phyloP scores from a whole-genome alignment of 2,888 invertebrate genomes.

The Nemotelus pantherinus region DNA sequence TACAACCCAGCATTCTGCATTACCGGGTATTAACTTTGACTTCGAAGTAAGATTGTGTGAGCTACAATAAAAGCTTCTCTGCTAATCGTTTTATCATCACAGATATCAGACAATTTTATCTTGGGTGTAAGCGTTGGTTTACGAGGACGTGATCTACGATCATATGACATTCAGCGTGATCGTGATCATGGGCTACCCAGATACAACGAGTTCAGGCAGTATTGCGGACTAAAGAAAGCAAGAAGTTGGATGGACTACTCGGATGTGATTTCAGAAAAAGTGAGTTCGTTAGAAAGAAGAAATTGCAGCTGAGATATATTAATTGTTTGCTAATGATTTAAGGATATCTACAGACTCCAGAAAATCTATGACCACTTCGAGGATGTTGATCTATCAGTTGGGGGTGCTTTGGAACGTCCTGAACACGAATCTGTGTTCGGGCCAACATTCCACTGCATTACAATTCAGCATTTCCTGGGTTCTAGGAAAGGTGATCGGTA shows the following conservation, averaged over 20 bases:
- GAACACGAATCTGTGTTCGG: slow-evolving; percentile 82
- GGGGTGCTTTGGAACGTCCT: slow-evolving; percentile 80
- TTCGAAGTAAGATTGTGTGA: slow-evolving; percentile 56
- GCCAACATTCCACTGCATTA: slow-evolving; percentile 87
- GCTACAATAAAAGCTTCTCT: not conserved
- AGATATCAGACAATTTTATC: slow-evolving; percentile 11
- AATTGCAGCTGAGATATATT: not conserved
- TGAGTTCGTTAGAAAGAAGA: not conserved
- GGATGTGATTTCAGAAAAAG: slow-evolving; percentile 21
- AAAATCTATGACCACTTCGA: slow-evolving; percentile 75
- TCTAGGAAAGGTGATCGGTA: slow-evolving; percentile 87
- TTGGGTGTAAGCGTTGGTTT: not conserved
- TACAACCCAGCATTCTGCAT: slow-evolving; percentile 78
- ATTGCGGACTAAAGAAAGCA: slow-evolving; percentile 2
- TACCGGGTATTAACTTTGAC: slow-evolving; percentile 81
- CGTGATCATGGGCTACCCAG: slow-evolving; percentile 27
- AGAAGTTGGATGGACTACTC: slow-evolving; percentile 1
- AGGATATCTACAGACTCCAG: slow-evolving; percentile 71
- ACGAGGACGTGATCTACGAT: slow-evolving; percentile 15
- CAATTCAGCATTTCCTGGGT: slow-evolving; percentile 87
- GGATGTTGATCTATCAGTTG: slow-evolving; percentile 89
- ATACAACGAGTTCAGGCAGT: slow-evolving; percentile 22
- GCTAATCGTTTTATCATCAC: not conserved
- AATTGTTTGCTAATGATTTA: not conserved
- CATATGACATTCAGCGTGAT: slow-evolving; percentile 30